Conservation (phyloP, 1,140 invertebrate genomes). For the Zophobas atratus region DNA sequence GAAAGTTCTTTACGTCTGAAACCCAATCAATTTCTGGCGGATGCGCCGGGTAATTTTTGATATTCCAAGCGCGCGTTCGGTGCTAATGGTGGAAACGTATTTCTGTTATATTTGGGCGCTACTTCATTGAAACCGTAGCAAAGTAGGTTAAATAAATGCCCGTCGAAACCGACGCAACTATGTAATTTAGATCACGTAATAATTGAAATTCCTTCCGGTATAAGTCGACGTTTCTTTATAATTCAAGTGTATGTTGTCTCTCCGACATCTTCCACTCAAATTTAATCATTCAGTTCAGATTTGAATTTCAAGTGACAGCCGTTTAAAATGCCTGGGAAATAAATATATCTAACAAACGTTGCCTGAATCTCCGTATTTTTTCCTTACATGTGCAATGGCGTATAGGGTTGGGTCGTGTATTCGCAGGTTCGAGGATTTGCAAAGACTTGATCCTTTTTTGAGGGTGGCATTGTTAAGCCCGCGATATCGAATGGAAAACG, state of each 20-base stretch:
- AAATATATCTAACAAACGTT: constrained; percentile 36
- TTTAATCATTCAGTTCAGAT: constrained; percentile 36
- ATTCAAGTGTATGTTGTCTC: constrained; percentile 35
- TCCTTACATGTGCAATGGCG: constrained; percentile 11
- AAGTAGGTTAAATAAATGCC: constrained; percentile 27
- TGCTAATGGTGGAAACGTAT: constrained; percentile 9
- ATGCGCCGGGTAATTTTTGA: constrained; percentile 34
- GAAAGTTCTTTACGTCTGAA: constrained; percentile 3
- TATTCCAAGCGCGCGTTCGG: constrained; percentile 10
- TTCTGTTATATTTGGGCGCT: constrained; percentile 2
- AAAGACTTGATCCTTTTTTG: constrained; percentile 35
- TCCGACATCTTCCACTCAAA: constrained; percentile 18
- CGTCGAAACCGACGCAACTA: constrained; percentile 6
- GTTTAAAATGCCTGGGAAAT: constrained; percentile 23
- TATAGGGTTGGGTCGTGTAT: constrained; percentile 28
- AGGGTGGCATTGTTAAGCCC: constrained; percentile 16
- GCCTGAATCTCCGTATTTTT: constrained; percentile 17
- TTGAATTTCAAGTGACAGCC: constrained; percentile 31
- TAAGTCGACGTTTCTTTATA: constrained; percentile 36
- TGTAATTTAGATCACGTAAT: constrained; percentile 36
- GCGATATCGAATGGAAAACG: constrained; percentile 38
- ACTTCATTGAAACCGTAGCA: background rate
- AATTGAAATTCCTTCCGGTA: constrained; percentile 33
- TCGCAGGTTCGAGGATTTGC: constrained; percentile 24
- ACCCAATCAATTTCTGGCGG: constrained; percentile 12